Conservation (phyloP, 1,140 invertebrate species). For the Drosophila mauritiana region DNA sequence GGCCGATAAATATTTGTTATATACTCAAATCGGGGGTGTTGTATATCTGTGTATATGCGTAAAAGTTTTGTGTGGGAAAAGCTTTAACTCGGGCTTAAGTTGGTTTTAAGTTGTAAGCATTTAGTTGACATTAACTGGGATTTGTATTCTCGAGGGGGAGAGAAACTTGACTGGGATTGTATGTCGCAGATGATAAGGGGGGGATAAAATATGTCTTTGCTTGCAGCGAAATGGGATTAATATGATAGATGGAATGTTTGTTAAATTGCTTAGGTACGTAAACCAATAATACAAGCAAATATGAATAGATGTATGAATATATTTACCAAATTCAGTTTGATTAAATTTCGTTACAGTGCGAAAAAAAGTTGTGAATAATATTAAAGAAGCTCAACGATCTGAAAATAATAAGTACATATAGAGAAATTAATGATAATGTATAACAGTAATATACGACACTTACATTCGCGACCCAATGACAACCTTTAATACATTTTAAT, state of each 20-base stretch:
- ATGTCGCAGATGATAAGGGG: conserved; percentile 35
- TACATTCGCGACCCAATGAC: background rate
- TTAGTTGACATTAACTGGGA: conserved; percentile 78
- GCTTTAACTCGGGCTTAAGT: conserved; percentile 72
- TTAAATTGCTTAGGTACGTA: background rate
- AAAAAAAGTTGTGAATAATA: too few species aligned
- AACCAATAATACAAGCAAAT: background rate
- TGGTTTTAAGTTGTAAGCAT: conserved; percentile 81
- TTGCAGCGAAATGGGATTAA: conserved; percentile 14
- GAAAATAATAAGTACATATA: background rate
- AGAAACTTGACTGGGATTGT: conserved; percentile 32
- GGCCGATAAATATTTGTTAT: conserved; percentile 73
- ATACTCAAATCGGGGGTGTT: conserved; percentile 47
- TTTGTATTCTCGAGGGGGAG: conserved; percentile 41
- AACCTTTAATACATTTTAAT: conserved; percentile 6
- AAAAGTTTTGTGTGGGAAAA: conserved; percentile 35
- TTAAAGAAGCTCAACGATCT: too few species aligned
- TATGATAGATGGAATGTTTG: conserved; percentile 33
- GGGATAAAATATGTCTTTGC: conserved; percentile 25
- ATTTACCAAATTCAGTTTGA: background rate
- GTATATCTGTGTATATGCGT: conserved; percentile 33
- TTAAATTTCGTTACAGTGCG: too few species aligned
- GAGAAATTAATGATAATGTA: background rate
- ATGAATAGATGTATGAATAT: background rate
- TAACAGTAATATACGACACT: background rate